Evolutionary conservation across 2,888 invertebrate genomes (phyloP).

Genomic region (Timema podura): DNA sequence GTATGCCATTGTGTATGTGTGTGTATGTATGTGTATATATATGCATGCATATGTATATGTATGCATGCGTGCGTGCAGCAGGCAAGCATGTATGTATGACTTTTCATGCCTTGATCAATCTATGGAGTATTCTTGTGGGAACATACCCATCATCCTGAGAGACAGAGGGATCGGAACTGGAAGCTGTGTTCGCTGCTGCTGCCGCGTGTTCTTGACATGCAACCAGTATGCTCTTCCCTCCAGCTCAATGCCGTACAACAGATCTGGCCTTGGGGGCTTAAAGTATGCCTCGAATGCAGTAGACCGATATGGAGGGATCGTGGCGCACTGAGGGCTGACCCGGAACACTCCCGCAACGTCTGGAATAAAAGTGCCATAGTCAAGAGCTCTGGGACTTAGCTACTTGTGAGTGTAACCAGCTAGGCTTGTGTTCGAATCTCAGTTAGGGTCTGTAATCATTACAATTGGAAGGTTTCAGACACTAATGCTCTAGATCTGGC

Average conservation of each 20-base stretch:
- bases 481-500: too few relatives aligned
- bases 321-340: slow-evolving; percentile 39
- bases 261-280: slow-evolving; percentile 37
- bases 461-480: too few relatives aligned
- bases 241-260: slow-evolving; percentile 39
- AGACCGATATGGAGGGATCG: slow-evolving; percentile 38
- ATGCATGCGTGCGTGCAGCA: too few relatives aligned
- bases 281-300: slow-evolving; percentile 43
- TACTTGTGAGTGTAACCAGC: too few relatives aligned
- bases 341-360: slow-evolving; percentile 39
- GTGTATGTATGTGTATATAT: too few relatives aligned
- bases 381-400: too few relatives aligned
- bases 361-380: slow-evolving; percentile 24
- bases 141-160: not conserved
- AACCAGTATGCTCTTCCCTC: slow-evolving; percentile 40
- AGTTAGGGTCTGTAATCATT: too few relatives aligned
- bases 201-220: slow-evolving; percentile 15
- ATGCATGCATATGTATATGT: too few relatives aligned
- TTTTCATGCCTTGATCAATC: not conserved
- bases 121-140: not conserved
- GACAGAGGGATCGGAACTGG: not conserved
- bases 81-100: too few relatives aligned
- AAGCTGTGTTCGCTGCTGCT: not conserved
- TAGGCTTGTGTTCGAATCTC: too few relatives aligned
- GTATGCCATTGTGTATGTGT: too few relatives aligned